Percentiles rank a stretch among this genome's conserved stretches.
These are phyloP conservation scores for Caenorhabditis sinica DNA, from an alignment of 2,888 invertebrate species.

Conservation along the genomic window DNA sequence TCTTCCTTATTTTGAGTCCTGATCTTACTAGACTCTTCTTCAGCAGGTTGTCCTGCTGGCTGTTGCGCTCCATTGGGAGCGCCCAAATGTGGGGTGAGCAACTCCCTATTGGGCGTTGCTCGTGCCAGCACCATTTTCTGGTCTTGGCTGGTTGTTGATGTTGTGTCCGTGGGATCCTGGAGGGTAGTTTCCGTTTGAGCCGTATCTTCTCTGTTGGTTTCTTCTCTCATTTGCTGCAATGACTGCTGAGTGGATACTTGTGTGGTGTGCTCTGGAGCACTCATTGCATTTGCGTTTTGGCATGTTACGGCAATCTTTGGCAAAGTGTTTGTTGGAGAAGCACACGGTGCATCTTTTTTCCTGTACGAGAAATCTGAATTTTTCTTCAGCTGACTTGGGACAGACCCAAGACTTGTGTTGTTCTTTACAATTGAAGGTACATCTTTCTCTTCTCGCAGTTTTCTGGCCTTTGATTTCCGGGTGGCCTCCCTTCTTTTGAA, in stretches of 20 bases:
- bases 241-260: background rate
- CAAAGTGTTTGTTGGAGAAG: background rate
- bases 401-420: background rate
- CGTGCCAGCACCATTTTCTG: background rate
- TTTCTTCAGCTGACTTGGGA: background rate
- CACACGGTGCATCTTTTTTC: background rate
- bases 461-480: background rate
- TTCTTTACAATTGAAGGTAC: background rate
- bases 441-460: background rate
- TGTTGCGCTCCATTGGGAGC: slow-evolving; percentile 8
- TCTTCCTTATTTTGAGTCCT: background rate
- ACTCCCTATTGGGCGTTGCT: background rate
- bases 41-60: no score
- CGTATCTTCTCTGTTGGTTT: background rate
- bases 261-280: background rate
- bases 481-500: background rate
- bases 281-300: background rate
- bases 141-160: background rate
- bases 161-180: background rate
- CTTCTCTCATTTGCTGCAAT: background rate
- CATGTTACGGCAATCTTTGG: background rate
- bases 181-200: background rate
- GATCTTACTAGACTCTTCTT: background rate
- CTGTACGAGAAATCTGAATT: background rate
- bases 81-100: background rate